Conservation (phyloP, 2,797 vertebrate species). For the Heteromormyrus szaboi region DNA sequence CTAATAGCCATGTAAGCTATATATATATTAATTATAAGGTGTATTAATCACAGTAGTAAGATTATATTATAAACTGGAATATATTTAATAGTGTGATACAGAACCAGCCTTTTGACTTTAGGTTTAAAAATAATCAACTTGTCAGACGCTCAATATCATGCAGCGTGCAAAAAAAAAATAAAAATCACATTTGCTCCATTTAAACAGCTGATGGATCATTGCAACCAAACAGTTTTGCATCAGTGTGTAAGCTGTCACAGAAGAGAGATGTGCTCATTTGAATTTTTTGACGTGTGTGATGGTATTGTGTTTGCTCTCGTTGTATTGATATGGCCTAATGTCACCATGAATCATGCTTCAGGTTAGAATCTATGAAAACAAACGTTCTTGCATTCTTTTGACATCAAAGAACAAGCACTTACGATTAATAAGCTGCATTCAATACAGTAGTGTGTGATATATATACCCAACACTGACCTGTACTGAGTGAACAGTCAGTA, state of each 20-base stretch:
- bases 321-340: not conserved
- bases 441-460: not conserved
- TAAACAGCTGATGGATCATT: constrained; percentile 1
- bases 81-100: not conserved
- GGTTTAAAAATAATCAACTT: not conserved
- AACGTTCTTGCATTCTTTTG: not conserved
- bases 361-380: not conserved
- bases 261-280: not conserved
- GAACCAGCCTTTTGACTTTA: not conserved
- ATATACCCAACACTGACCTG: constrained; percentile 63
- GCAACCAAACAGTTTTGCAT: not conserved
- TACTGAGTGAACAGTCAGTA: constrained; percentile 72
- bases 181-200: not conserved
- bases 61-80: not conserved
- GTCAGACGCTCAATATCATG: not conserved
- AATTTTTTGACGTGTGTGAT: not conserved
- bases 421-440: not conserved
- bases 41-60: not conserved
- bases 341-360: not conserved
- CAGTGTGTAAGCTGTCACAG: not conserved
- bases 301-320: not conserved
- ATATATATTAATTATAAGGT: not conserved
- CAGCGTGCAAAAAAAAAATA: not conserved
- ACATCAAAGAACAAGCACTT: not conserved
- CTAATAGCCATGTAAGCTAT: not conserved